Evolutionary conservation across 2,888 invertebrate species (phyloP), one percentile per base, ranked within the genome.

Genomic region (Hydroisotoma schaefferi): DNA sequence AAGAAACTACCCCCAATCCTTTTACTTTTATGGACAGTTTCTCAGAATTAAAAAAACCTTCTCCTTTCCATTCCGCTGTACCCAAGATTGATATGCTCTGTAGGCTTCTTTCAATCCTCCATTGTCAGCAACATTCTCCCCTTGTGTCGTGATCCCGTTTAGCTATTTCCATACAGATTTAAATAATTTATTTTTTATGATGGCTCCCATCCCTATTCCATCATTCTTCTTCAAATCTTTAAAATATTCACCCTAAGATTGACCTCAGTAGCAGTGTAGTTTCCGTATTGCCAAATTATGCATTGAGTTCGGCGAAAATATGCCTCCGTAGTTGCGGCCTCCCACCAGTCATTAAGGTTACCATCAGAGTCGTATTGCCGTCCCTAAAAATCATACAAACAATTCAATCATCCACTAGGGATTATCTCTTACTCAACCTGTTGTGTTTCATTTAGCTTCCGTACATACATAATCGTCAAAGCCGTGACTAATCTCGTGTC

Each of bases 261-360:
- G 2, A 90, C 85, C 77, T 87, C 86, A 29, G 84, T 83, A 3
- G 89, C 89, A 0, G 88, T 88, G 76, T 88, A 95, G 78, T 94
- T 93, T 59, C 89, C 89, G 75, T 95, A 95, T 76, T 95, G 95
- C 69, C 93, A 84, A 70, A 94, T 91, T 73, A 95, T 92, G 76
- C 95, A 95, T 74, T 87, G 84, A 0, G 94, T 89, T 75, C 87
- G 88, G 68, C 88, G 83, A 55, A 91, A 80, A 76, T 92, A 95
- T 22, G 86, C 85, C 68, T 85, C 83, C 74, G 91, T 89, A 0
- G 94, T 94, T 66, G 82, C 80, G 52, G 86, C 82, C 68, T 87
- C 86, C 94, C 94, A 95, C 95, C 95, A 95, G 74, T 94, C 90
- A 1, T 88, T 84, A 66, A 94, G 79, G 77, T 94, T 94, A 15